Evolutionary conservation across 1,140 invertebrate species (phyloP).

Genomic region (Mya arenaria): DNA sequence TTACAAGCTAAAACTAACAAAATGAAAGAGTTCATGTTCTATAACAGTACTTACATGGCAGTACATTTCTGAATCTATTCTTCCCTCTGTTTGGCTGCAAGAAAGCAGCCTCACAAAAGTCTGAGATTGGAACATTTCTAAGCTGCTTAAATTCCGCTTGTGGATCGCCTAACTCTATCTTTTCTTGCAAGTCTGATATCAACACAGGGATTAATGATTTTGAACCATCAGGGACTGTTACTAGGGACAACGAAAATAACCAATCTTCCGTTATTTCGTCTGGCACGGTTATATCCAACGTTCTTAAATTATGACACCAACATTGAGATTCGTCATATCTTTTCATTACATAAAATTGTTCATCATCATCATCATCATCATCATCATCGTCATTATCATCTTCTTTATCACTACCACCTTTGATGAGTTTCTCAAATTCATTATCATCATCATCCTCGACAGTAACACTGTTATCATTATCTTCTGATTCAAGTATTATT

Average conservation of each 20-base stretch:
- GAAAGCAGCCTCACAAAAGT: conserved; percentile 70
- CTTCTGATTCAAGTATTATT: conserved; percentile 2
- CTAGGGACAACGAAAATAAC: conserved; percentile 70
- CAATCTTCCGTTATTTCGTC: conserved; percentile 66
- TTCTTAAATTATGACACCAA: conserved; percentile 46
- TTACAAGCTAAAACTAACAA: too few species aligned
- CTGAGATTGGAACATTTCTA: conserved; percentile 69
- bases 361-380: conserved; percentile 33
- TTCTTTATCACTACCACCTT: not conserved
- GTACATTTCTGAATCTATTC: conserved; percentile 80
- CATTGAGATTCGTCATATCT: not conserved
- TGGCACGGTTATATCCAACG: conserved; percentile 51
- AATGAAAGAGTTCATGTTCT: not conserved
- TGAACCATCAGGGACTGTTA: conserved; percentile 57
- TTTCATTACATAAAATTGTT: conserved; percentile 22
- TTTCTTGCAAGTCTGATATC: conserved; percentile 65
- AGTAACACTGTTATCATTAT: conserved; percentile 5
- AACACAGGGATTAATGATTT: conserved; percentile 53
- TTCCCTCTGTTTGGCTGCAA: conserved; percentile 73
- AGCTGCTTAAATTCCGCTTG: conserved; percentile 75
- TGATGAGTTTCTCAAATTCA: not conserved
- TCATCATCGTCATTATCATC: conserved; percentile 48
- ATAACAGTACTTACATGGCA: conserved; percentile 77
- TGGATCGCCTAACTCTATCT: conserved; percentile 73
- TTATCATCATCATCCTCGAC: conserved; percentile 31